Evolutionary conservation across 2,888 invertebrate species (phyloP).

Genomic region (Smittia aterrima): DNA sequence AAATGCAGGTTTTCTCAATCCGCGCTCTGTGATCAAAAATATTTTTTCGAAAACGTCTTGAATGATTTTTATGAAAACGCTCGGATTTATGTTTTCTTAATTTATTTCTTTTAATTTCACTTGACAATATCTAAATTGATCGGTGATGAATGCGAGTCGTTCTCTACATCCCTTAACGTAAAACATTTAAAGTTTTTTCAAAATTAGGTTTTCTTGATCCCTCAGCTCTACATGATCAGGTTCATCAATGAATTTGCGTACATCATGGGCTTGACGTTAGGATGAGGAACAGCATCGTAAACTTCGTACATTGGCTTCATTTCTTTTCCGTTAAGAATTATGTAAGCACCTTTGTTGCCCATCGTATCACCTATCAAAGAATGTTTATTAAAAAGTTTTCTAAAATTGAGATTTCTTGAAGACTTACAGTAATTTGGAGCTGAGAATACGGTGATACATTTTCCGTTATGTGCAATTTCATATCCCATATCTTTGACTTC

Average conservation of each 20-base stretch:
- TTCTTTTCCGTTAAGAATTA: conserved; percentile 88
- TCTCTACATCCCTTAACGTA: not conserved
- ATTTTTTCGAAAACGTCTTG: too few relatives aligned
- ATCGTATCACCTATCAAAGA: conserved; percentile 88
- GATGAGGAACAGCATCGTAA: conserved; percentile 96
- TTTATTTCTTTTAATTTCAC: conserved; percentile 8
- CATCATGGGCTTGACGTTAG: conserved; percentile 95
- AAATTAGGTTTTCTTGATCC: not conserved
- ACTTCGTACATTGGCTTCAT: conserved; percentile 87
- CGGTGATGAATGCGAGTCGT: conserved; percentile 10
- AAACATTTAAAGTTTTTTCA: not conserved
- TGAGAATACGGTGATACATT: conserved; percentile 98
- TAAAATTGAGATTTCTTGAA: not conserved
- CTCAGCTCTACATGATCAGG: conserved; percentile 55
- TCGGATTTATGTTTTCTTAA: too few relatives aligned
- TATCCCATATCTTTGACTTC: conserved; percentile 97
- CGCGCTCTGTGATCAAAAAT: too few relatives aligned
- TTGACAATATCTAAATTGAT: conserved; percentile 14
- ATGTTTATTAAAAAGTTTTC: too few relatives aligned
- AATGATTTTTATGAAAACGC: too few relatives aligned
- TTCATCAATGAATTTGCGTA: conserved; percentile 86
- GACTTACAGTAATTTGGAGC: conserved; percentile 95
- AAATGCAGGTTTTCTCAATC: too few relatives aligned
- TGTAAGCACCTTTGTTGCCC: conserved; percentile 98
- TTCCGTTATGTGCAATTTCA: conserved; percentile 90